These are phyloP conservation scores for Sylvicapra grimmia DNA, from an alignment of 2,113 vertebrate species.

Conservation along the genomic window DNA sequence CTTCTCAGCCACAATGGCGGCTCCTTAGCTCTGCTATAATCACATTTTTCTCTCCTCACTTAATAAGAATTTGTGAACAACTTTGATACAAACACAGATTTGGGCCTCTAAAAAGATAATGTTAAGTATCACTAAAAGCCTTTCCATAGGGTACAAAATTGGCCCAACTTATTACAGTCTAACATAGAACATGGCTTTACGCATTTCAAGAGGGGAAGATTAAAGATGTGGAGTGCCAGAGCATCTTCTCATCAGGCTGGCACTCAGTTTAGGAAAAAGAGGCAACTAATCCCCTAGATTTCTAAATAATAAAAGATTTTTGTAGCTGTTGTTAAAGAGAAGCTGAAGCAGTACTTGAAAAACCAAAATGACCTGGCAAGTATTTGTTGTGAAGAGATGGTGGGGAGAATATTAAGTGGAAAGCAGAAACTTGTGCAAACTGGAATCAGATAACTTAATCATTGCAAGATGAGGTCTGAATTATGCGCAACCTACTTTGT, in stretches of 20 bases:
- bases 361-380: background rate
- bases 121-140: background rate
- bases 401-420: constrained; percentile 22
- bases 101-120: background rate
- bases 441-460: constrained; percentile 41
- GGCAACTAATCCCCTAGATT: background rate
- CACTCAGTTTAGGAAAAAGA: background rate
- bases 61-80: background rate
- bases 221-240: background rate
- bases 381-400: background rate
- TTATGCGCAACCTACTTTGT: constrained; percentile 17
- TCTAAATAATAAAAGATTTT: background rate
- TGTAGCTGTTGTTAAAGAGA: constrained; percentile 17
- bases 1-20: background rate
- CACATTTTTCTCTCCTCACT: background rate
- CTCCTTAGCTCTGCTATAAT: background rate
- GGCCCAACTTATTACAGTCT: background rate
- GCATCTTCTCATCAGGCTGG: background rate
- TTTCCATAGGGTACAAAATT: background rate
- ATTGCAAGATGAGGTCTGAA: constrained; percentile 21
- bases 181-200: background rate
- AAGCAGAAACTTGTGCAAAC: background rate
- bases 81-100: background rate
- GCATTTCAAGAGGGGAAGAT: background rate
- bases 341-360: background rate